phyloP scores from a whole-genome alignment of 1,140 invertebrate genomes.

The Magallana angulata region DNA sequence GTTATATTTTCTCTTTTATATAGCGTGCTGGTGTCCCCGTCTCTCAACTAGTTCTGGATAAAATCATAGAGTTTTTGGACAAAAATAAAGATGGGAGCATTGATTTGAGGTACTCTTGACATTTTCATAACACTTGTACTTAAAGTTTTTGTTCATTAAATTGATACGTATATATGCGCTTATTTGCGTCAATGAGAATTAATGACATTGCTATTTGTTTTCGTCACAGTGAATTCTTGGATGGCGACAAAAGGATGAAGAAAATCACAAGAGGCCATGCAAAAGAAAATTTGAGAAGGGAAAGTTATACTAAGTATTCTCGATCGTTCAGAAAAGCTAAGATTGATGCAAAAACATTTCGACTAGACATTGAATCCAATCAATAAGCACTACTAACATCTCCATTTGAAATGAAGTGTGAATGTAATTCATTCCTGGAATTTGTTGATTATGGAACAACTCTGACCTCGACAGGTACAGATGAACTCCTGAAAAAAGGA shows the following conservation, averaged over 20 bases:
- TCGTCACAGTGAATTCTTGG: constrained; percentile 55
- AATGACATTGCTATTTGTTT: background rate
- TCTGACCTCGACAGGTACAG: too few relatives aligned
- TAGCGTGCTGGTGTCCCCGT: constrained; percentile 54
- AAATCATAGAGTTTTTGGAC: constrained; percentile 58
- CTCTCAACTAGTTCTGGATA: constrained; percentile 48
- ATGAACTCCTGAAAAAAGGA: too few relatives aligned
- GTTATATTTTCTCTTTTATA: background rate
- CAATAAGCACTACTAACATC: background rate
- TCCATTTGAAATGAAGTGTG: background rate
- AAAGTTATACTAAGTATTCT: constrained; percentile 52
- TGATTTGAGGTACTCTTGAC: constrained; percentile 36
- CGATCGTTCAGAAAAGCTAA: constrained; percentile 51
- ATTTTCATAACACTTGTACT: background rate
- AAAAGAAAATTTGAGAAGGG: constrained; percentile 12
- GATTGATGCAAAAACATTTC: constrained; percentile 56
- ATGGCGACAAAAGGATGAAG: constrained; percentile 53
- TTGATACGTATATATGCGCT: too few relatives aligned
- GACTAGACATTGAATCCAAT: constrained; percentile 16
- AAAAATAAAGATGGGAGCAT: constrained; percentile 47
- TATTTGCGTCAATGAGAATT: too few relatives aligned
- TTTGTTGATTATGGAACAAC: too few relatives aligned
- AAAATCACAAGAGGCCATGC: constrained; percentile 52
- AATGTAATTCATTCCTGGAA: too few relatives aligned
- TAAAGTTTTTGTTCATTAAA: too few relatives aligned